phyloP scores from a whole-genome alignment of 2,888 invertebrate species.

The Acanthosepion lycidas region DNA sequence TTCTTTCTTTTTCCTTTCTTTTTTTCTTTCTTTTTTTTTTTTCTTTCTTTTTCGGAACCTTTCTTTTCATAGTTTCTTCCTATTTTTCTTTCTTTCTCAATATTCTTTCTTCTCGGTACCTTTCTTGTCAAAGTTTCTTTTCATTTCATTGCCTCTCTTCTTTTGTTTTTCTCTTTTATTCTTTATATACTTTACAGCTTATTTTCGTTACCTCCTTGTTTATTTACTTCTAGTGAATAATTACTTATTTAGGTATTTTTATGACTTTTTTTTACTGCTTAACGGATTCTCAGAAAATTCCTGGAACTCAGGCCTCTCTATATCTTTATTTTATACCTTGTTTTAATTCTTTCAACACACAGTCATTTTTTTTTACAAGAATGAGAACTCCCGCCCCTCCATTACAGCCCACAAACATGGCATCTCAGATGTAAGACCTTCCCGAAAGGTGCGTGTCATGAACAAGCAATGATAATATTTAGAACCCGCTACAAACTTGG shows the following conservation, averaged over 20 bases:
- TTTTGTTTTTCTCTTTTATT: too few relatives aligned
- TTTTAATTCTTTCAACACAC: conserved; percentile 6
- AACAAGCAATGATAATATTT: background rate
- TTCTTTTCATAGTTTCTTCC: too few relatives aligned
- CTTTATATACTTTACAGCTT: too few relatives aligned
- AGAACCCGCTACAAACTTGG: background rate
- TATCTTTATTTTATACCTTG: conserved; percentile 20
- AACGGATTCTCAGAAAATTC: background rate
- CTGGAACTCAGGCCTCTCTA: background rate
- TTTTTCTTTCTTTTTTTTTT: too few relatives aligned
- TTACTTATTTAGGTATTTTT: background rate
- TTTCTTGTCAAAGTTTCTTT: too few relatives aligned
- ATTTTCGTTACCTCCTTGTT: too few relatives aligned
- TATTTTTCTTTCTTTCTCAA: too few relatives aligned
- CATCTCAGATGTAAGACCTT: conserved; percentile 33
- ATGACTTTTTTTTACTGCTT: background rate
- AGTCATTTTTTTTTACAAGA: background rate
- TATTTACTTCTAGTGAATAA: background rate
- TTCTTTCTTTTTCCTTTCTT: too few relatives aligned
- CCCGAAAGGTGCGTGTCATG: background rate
- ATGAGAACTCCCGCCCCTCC: background rate
- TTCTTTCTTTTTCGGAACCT: too few relatives aligned
- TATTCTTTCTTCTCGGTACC: too few relatives aligned
- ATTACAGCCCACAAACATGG: background rate
- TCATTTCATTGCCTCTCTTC: too few relatives aligned